Conservation (phyloP, 2,113 vertebrate genomes). For the Odobenus rosmarus region DNA sequence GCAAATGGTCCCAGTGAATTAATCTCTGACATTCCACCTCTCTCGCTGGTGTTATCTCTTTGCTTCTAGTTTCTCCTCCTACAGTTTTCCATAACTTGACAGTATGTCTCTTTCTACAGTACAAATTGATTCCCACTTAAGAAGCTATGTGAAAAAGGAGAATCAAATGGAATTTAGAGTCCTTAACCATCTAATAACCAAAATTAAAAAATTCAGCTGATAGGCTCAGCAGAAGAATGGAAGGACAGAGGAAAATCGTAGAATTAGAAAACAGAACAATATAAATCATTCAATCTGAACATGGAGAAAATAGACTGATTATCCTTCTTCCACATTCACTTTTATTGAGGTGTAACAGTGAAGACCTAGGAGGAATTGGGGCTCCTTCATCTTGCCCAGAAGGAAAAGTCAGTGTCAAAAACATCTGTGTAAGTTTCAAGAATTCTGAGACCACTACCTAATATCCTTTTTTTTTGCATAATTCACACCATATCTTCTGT, state of each 20-base stretch:
- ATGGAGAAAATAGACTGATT: neutral
- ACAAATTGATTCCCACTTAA: neutral
- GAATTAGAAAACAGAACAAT: neutral
- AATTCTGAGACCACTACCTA: neutral
- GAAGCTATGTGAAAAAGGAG: neutral
- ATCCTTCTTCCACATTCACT: neutral
- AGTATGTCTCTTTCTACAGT: neutral
- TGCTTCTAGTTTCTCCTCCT: neutral
- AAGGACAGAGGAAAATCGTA: neutral
- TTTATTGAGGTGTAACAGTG: neutral
- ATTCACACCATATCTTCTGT: neutral
- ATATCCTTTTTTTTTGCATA: neutral
- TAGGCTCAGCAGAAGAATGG: neutral
- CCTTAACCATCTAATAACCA: neutral
- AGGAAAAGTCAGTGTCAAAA: neutral
- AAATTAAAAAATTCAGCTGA: neutral
- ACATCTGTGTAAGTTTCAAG: neutral
- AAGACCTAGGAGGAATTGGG: neutral
- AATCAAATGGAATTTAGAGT: neutral
- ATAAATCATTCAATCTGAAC: neutral
- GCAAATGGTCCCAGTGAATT: neutral
- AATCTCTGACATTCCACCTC: neutral
- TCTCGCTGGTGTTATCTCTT: neutral
- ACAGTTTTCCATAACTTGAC: neutral
- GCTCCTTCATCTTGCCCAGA: neutral